phyloP scores from a whole-genome alignment of 2,888 invertebrate genomes.

The Athetis lepigone region DNA sequence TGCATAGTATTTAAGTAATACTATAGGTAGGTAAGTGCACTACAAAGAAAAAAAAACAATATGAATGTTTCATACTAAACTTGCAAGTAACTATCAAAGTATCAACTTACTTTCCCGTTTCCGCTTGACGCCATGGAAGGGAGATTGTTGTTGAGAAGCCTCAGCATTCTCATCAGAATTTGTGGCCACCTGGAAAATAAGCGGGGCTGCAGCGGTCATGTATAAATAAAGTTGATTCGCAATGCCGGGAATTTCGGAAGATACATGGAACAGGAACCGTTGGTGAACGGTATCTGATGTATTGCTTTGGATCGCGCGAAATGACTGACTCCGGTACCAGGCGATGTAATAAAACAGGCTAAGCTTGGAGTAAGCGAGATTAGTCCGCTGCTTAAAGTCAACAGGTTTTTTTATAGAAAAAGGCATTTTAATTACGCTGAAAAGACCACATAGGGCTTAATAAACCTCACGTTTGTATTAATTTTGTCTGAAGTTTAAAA shows the following conservation, averaged over 20 bases:
- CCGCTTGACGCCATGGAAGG: constrained; percentile 69
- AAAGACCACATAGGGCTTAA: no score
- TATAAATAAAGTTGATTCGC: background rate
- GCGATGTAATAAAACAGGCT: no score
- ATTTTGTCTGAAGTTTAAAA: no score
- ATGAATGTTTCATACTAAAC: background rate
- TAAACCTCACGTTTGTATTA: no score
- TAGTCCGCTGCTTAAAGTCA: no score
- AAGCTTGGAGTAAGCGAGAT: no score
- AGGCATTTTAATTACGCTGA: no score
- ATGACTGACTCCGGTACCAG: no score
- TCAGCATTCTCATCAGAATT: constrained; percentile 53
- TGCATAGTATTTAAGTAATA: background rate
- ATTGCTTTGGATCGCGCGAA: no score
- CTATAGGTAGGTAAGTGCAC: background rate
- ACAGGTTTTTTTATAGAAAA: no score
- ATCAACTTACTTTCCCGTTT: constrained; percentile 70
- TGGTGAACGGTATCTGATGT: no score
- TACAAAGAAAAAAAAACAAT: background rate
- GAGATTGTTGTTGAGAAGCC: constrained; percentile 38
- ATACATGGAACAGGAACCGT: no score
- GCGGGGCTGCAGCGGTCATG: background rate
- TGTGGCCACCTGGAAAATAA: constrained; percentile 53
- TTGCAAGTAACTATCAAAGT: background rate
- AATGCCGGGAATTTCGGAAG: background rate